Evolutionary conservation across 2,797 vertebrate genomes (phyloP).

Genomic region (Adelosebastes latens): DNA sequence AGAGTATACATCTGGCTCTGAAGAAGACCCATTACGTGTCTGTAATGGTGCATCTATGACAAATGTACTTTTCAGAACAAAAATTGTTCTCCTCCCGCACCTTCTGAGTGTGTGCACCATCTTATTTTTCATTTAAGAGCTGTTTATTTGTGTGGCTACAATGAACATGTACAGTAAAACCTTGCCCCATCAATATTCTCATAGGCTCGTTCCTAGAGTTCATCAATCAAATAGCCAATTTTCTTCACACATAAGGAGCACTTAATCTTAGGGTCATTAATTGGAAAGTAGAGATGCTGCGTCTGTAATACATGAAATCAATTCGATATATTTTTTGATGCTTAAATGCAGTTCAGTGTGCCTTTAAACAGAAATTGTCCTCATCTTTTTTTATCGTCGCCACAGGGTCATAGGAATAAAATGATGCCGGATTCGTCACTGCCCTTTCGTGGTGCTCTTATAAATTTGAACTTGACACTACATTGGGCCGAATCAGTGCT

Average conservation of each 20-base stretch:
- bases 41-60: constrained; percentile 4
- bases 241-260: background rate
- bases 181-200: background rate
- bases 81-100: background rate
- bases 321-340: background rate
- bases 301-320: background rate
- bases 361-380: background rate
- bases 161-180: background rate
- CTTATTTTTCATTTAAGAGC: background rate
- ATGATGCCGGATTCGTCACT: background rate
- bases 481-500: constrained; percentile 18
- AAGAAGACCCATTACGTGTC: background rate
- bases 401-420: background rate
- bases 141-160: background rate
- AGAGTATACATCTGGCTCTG: background rate
- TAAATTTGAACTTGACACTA: constrained; percentile 25
- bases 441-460: background rate
- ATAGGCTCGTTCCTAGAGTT: background rate
- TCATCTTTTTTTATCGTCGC: background rate
- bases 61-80: background rate
- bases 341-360: background rate
- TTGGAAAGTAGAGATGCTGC: background rate
- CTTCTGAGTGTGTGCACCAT: background rate
- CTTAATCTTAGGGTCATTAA: background rate
- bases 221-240: constrained; percentile 9